phyloP scores from a whole-genome alignment of 2,797 vertebrate species.

The Phylloscopus collybita region DNA sequence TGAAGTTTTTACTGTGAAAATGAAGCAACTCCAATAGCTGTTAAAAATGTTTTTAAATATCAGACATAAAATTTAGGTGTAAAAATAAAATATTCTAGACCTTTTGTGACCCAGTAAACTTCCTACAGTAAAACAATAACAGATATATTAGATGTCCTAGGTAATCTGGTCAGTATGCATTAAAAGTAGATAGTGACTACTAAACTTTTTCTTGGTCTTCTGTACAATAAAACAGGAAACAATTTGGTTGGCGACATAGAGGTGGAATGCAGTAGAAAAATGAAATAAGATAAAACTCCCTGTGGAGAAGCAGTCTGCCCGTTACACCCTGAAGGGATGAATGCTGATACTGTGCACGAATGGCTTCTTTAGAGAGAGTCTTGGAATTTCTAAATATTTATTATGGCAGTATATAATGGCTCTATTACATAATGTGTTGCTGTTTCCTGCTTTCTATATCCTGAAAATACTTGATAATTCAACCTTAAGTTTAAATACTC shows the following conservation, averaged over 20 bases:
- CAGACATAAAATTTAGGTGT: not conserved
- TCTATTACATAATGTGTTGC: conserved; percentile 71
- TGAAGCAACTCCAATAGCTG: not conserved
- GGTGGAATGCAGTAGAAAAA: conserved; percentile 71
- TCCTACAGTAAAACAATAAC: not conserved
- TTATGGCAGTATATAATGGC: conserved; percentile 72
- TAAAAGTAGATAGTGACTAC: conserved; percentile 62
- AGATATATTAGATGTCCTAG: conserved; percentile 37
- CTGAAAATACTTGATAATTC: conserved; percentile 71
- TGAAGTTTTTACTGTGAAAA: not conserved
- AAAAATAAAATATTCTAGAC: not conserved
- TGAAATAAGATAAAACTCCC: conserved; percentile 76
- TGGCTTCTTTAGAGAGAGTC: conserved; percentile 67
- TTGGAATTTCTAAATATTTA: conserved; percentile 79
- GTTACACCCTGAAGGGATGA: conserved; percentile 71
- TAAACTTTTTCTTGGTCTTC: conserved; percentile 64
- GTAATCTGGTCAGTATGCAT: conserved; percentile 62
- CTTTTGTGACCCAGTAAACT: not conserved
- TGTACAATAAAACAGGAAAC: conserved; percentile 74
- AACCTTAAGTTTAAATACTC: conserved; percentile 43
- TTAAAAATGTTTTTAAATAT: conserved; percentile 23
- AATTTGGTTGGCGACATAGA: conserved; percentile 74
- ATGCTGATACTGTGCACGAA: conserved; percentile 73
- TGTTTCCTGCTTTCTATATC: conserved; percentile 70
- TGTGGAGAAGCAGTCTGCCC: conserved; percentile 61